Percentiles rank a stretch among this genome's conserved stretches.
phyloP scores from a whole-genome alignment of 2,113 vertebrate genomes.

The Protobothrops mucrosquamatus region DNA sequence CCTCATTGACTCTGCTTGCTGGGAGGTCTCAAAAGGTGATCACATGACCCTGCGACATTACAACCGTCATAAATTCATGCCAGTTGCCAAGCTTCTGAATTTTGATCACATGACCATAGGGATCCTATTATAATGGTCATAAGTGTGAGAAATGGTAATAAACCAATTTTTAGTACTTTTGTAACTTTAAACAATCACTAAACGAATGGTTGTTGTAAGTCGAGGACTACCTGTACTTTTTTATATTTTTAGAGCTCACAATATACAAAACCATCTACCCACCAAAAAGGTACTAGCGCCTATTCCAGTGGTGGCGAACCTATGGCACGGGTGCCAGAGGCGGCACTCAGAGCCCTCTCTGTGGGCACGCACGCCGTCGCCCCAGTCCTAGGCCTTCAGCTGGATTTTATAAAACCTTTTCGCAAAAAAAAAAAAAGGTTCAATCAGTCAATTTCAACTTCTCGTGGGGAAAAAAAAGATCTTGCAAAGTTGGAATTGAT shows the following conservation, averaged over 20 bases:
- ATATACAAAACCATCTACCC: background rate
- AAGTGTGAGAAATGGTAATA: background rate
- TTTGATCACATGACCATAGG: background rate
- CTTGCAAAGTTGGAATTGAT: too few relatives aligned
- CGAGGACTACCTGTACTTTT: background rate
- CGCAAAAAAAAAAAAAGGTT: too few relatives aligned
- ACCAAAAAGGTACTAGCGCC: background rate
- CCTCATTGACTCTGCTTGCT: background rate
- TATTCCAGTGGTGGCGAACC: too few relatives aligned
- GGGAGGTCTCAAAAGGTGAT: background rate
- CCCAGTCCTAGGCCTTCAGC: too few relatives aligned
- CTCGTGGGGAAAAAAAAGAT: too few relatives aligned
- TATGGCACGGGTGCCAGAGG: too few relatives aligned
- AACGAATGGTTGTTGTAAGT: background rate
- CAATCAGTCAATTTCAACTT: too few relatives aligned
- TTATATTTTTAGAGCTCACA: background rate
- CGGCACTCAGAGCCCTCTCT: too few relatives aligned
- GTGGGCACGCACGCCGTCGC: too few relatives aligned
- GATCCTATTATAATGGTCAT: background rate
- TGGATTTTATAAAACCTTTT: too few relatives aligned
- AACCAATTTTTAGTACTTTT: background rate
- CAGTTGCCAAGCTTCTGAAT: background rate
- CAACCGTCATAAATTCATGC: background rate
- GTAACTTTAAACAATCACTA: background rate
- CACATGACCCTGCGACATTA: too few relatives aligned